A percentile compares a stretch with the other conserved stretches of the same genome.
Evolutionary conservation across 1,140 invertebrate genomes (phyloP).

Genomic region (Temnothorax longispinosus): DNA sequence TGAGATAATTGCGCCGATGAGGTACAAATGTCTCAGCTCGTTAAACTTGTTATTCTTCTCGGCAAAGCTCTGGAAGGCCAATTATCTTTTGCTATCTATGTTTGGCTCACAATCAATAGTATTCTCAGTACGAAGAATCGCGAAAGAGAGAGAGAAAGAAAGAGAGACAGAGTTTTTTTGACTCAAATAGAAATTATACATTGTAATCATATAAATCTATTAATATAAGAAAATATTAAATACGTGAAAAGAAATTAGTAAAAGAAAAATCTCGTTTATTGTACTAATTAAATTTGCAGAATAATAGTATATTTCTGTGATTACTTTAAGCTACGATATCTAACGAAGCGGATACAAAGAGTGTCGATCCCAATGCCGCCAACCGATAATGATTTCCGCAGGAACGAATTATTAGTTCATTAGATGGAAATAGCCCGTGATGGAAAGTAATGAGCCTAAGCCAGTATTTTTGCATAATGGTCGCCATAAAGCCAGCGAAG

Average conservation of each 20-base stretch:
- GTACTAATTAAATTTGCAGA: constrained; percentile 1
- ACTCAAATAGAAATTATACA: constrained; percentile 4
- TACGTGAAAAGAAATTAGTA: neutral
- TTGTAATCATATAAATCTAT: neutral
- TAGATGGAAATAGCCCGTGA: constrained; percentile 62
- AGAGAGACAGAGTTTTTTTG: neutral
- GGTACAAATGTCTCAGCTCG: constrained; percentile 74
- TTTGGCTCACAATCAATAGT: constrained; percentile 36
- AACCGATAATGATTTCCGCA: constrained; percentile 70
- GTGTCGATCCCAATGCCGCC: constrained; percentile 17
- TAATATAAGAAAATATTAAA: neutral
- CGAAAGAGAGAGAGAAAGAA: neutral
- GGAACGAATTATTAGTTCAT: constrained; percentile 74
- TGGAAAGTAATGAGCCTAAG: constrained; percentile 69
- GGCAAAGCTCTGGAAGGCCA: constrained; percentile 61
- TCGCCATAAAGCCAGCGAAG: constrained; percentile 67
- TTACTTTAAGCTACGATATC: constrained; percentile 2
- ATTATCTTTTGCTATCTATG: constrained; percentile 61
- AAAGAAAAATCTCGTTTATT: neutral
- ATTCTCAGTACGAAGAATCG: neutral
- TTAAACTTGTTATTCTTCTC: constrained; percentile 74
- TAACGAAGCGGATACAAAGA: constrained; percentile 27
- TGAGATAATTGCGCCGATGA: constrained; percentile 76
- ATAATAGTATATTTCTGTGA: neutral
- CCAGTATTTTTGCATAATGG: constrained; percentile 71